phyloP scores from a whole-genome alignment of 2,113 vertebrate species.

The Strix aluco region DNA sequence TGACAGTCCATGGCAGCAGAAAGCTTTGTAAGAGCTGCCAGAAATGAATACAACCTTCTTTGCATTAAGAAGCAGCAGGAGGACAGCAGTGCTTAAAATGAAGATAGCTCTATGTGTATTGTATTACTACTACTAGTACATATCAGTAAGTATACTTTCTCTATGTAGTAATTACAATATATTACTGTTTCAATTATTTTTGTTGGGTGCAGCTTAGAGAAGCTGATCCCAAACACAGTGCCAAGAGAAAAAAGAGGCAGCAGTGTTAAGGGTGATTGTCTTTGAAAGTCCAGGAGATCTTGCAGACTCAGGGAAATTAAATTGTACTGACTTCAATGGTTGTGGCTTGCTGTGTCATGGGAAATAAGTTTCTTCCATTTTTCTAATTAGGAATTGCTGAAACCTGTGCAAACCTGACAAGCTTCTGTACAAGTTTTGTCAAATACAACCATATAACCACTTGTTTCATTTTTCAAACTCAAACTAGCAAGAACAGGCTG shows the following conservation, averaged over 20 bases:
- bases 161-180: not conserved
- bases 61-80: not conserved
- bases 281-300: not conserved
- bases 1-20: not conserved
- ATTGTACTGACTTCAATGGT: not conserved
- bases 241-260: not conserved
- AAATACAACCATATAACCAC: not conserved
- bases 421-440: not conserved
- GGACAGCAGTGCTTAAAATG: not conserved
- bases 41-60: not conserved
- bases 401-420: not conserved
- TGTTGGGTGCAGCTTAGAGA: not conserved
- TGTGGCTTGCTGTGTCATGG: not conserved
- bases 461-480: slow-evolving; percentile 29
- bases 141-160: not conserved
- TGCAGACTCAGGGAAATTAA: not conserved
- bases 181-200: not conserved
- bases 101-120: not conserved
- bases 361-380: not conserved
- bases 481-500: slow-evolving; percentile 11
- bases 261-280: not conserved
- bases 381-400: slow-evolving; percentile 25
- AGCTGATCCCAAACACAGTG: not conserved
- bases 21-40: not conserved
- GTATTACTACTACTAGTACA: not conserved